Conservation (phyloP, 2,113 vertebrate species). For the Pleuronectes platessa region DNA sequence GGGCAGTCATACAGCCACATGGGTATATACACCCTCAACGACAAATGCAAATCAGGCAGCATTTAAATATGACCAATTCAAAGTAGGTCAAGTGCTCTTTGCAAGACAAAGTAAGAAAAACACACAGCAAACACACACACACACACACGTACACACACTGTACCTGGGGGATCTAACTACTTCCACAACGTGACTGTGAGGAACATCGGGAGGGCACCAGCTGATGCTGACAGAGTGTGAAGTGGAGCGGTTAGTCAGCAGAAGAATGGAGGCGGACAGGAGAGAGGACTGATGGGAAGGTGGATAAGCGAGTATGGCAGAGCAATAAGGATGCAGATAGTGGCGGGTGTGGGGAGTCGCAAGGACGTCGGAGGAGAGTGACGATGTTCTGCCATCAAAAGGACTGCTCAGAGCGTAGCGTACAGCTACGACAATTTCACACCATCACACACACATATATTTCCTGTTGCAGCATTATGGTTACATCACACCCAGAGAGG, state of each 20-base stretch:
- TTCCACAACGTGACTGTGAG: constrained; percentile 26
- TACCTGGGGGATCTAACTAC: constrained; percentile 51
- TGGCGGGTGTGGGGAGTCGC: neutral
- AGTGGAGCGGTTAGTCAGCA: constrained; percentile 30
- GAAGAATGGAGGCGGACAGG: constrained; percentile 67
- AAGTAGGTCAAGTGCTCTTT: constrained; percentile 32
- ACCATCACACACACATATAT: neutral
- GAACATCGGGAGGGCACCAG: constrained; percentile 23
- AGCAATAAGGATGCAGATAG: neutral
- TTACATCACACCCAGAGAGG: no score
- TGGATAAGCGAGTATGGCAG: neutral
- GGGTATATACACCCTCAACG: constrained; percentile 15
- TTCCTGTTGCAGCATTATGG: no score
- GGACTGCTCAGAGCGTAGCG: neutral
- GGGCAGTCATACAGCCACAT: neutral
- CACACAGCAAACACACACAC: neutral
- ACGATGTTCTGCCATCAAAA: neutral
- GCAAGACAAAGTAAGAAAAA: neutral
- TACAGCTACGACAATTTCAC: neutral
- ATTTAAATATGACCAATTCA: constrained; percentile 64
- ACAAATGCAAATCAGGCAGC: constrained; percentile 69
- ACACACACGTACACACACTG: constrained; percentile 17
- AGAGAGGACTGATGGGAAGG: neutral
- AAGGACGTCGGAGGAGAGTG: neutral
- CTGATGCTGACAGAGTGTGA: constrained; percentile 43